A percentile compares a stretch with the other conserved stretches of the same genome.
Evolutionary conservation across 2,888 invertebrate genomes (phyloP).

Genomic region (Dynastes grantii): DNA sequence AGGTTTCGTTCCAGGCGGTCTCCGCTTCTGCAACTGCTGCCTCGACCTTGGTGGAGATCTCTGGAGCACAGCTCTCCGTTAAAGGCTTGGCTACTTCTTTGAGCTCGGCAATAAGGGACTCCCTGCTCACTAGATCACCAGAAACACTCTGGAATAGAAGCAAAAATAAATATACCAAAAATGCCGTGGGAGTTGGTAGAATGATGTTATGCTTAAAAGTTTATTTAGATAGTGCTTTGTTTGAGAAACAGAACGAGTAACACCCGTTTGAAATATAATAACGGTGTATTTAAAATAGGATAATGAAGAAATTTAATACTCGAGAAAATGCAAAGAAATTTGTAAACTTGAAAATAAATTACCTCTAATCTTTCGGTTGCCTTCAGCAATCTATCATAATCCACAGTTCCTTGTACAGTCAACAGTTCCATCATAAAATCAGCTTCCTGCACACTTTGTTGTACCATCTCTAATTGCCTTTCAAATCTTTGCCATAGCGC

Average conservation of each 20-base stretch:
- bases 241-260: background rate
- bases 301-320: too few species aligned
- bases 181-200: too few species aligned
- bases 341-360: conserved; percentile 66
- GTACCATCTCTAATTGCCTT: conserved; percentile 83
- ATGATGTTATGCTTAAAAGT: background rate
- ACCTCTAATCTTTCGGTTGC: conserved; percentile 91
- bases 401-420: conserved; percentile 88
- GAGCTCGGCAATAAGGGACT: conserved; percentile 82
- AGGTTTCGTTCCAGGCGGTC: conserved; percentile 86
- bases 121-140: conserved; percentile 83
- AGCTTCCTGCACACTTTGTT: conserved; percentile 87
- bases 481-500: conserved; percentile 86
- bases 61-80: conserved; percentile 79
- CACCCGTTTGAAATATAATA: too few species aligned
- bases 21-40: conserved; percentile 86
- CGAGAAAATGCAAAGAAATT: too few species aligned
- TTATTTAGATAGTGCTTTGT: conserved; percentile 1
- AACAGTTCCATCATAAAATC: conserved; percentile 91
- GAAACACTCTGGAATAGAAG: conserved; percentile 78
- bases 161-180: conserved; percentile 45
- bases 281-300: too few species aligned
- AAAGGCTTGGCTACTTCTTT: conserved; percentile 82
- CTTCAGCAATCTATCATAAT: conserved; percentile 86
- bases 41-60: conserved; percentile 82